Evolutionary conservation across 2,797 vertebrate species (phyloP).

Genomic region (Lophius americanus): DNA sequence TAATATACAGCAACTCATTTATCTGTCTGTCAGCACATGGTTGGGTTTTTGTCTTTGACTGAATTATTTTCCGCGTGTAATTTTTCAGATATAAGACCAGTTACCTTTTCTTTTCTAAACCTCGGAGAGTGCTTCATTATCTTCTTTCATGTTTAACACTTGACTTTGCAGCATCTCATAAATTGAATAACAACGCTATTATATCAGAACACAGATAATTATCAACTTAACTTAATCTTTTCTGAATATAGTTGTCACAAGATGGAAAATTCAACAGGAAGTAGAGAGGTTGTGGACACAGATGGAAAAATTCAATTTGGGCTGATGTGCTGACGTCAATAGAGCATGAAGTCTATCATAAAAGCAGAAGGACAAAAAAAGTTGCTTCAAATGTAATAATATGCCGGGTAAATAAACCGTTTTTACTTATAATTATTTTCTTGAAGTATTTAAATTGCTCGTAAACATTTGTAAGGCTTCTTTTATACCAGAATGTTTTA

Average conservation of each 20-base stretch:
- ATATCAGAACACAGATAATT: background rate
- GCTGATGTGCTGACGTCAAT: too few relatives aligned
- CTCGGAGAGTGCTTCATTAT: slow-evolving; percentile 13
- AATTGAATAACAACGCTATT: slow-evolving; percentile 11
- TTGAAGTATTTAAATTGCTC: too few relatives aligned
- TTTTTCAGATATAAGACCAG: slow-evolving; percentile 23
- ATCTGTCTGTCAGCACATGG: slow-evolving; percentile 21
- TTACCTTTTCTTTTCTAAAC: slow-evolving; percentile 21
- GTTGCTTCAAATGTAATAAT: too few relatives aligned
- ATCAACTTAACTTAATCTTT: background rate
- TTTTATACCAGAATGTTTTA: too few relatives aligned
- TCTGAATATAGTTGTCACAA: background rate
- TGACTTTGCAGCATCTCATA: slow-evolving; percentile 18
- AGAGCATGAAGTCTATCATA: too few relatives aligned
- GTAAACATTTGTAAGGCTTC: too few relatives aligned
- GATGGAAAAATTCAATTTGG: too few relatives aligned
- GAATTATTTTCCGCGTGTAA: slow-evolving; percentile 31
- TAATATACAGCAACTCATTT: slow-evolving; percentile 39
- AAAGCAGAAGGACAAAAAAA: background rate
- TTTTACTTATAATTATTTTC: too few relatives aligned
- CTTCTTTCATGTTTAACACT: slow-evolving; percentile 8
- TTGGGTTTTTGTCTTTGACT: slow-evolving; percentile 25
- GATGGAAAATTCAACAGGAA: background rate
- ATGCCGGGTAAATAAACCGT: too few relatives aligned
- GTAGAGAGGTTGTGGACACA: too few relatives aligned